phyloP scores from a whole-genome alignment of 2,113 vertebrate genomes.

The Lepisosteus osseus region DNA sequence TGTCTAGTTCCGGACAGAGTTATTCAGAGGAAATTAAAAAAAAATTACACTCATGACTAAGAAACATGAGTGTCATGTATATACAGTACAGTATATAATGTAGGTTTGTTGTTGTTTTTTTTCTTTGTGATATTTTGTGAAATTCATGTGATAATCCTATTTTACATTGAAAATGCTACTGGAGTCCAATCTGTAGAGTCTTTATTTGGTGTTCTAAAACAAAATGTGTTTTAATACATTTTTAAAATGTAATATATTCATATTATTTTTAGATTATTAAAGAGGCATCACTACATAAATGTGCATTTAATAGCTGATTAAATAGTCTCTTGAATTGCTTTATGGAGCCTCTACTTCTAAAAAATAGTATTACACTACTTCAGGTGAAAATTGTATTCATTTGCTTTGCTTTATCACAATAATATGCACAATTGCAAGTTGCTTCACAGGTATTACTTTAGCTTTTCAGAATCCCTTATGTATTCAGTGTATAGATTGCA shows the following conservation, averaged over 20 bases:
- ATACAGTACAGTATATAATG: slow-evolving; percentile 23
- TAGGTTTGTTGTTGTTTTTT: slow-evolving; percentile 7
- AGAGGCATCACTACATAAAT: background rate
- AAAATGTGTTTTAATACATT: slow-evolving; percentile 17
- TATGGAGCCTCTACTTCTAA: background rate
- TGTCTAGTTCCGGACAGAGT: slow-evolving; percentile 64
- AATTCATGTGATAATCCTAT: slow-evolving; percentile 43
- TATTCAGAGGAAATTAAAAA: slow-evolving; percentile 73
- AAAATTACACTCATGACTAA: slow-evolving; percentile 34
- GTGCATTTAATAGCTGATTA: background rate
- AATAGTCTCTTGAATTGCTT: background rate
- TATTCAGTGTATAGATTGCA: background rate
- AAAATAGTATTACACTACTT: background rate
- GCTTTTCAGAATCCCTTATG: background rate
- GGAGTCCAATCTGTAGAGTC: slow-evolving; percentile 69
- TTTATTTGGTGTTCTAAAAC: slow-evolving; percentile 32
- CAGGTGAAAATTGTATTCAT: slow-evolving; percentile 2
- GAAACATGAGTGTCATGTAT: slow-evolving; percentile 33
- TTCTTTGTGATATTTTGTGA: slow-evolving; percentile 18
- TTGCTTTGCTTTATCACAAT: background rate
- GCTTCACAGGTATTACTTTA: too few species aligned
- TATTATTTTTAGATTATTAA: background rate
- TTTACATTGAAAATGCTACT: slow-evolving; percentile 44
- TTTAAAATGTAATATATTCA: background rate
- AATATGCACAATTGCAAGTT: background rate